A percentile compares a stretch with the other conserved stretches of the same genome.
Evolutionary conservation across 2,888 invertebrate species (phyloP).

Genomic region (Caenorhabditis sp.): DNA sequence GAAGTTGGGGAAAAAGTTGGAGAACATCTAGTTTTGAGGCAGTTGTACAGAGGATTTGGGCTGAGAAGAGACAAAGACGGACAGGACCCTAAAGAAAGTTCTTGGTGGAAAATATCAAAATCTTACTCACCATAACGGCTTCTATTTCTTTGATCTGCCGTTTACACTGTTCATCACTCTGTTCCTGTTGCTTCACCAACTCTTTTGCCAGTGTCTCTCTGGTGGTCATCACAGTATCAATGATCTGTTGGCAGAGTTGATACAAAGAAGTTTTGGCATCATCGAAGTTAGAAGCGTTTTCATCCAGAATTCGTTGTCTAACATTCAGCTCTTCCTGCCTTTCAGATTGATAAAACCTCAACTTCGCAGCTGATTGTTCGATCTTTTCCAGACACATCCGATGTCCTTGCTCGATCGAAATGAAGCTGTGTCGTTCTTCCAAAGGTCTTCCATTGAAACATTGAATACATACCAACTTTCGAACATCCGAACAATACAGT

Average conservation of each 20-base stretch:
- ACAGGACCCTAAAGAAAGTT: conserved; percentile 83
- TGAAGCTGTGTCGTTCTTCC: conserved; percentile 87
- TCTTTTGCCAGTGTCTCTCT: conserved; percentile 87
- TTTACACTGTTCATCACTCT: conserved; percentile 70
- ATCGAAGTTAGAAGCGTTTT: conserved; percentile 87
- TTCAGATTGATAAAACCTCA: conserved; percentile 85
- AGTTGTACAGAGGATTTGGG: conserved; percentile 88
- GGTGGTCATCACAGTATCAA: conserved; percentile 87
- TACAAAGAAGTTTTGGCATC: conserved; percentile 82
- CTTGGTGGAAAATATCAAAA: neutral
- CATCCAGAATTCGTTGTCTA: conserved; percentile 87
- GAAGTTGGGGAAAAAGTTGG: conserved; percentile 83
- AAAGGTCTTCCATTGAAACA: conserved; percentile 87
- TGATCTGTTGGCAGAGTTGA: conserved; percentile 87
- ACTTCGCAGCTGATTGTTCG: conserved; percentile 87
- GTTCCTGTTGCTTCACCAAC: conserved; percentile 84
- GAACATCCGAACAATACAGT: conserved; percentile 88
- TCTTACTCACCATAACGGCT: conserved; percentile 66
- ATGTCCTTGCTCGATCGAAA: conserved; percentile 90
- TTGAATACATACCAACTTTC: conserved; percentile 89
- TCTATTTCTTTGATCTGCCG: conserved; percentile 71
- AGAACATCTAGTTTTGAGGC: conserved; percentile 90
- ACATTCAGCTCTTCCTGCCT: conserved; percentile 88
- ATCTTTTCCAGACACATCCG: conserved; percentile 88
- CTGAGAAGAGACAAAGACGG: conserved; percentile 88